These are phyloP conservation scores for Corynorhinus townsendii DNA, from an alignment of 2,113 vertebrate genomes.

Conservation along the genomic window DNA sequence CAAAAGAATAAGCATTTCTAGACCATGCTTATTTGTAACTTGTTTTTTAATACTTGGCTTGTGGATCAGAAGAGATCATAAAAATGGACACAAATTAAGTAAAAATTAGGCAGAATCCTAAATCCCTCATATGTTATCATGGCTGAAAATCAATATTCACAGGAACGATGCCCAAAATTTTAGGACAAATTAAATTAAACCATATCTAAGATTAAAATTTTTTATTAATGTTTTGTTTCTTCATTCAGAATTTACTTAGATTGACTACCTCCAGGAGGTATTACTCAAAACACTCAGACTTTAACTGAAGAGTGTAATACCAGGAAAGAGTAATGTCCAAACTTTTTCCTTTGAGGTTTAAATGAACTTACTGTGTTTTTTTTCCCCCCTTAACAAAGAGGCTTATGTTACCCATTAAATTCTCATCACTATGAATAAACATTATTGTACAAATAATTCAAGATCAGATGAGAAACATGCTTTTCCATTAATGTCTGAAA, in stretches of 20 bases:
- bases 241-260: constrained; percentile 29
- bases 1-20: constrained; percentile 26
- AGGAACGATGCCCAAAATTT: not conserved
- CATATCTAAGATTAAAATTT: not conserved
- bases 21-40: constrained; percentile 15
- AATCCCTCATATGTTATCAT: not conserved
- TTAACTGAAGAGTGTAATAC: constrained; percentile 45
- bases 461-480: not conserved
- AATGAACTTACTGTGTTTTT: constrained; percentile 1
- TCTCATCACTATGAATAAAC: constrained; percentile 22
- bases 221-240: constrained; percentile 32
- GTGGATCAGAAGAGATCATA: not conserved
- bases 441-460: constrained; percentile 45
- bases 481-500: constrained; percentile 5
- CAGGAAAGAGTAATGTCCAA: constrained; percentile 54
- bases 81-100: not conserved
- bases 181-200: constrained; percentile 1
- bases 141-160: not conserved
- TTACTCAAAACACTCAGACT: constrained; percentile 27
- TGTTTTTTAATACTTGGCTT: not conserved
- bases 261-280: constrained; percentile 5
- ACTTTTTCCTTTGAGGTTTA: constrained; percentile 56
- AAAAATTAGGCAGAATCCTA: not conserved
- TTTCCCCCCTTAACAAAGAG: not conserved
- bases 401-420: constrained; percentile 31